Evolutionary conservation across 1,140 invertebrate species (phyloP).

Genomic region (Eupristina koningsbergeri): DNA sequence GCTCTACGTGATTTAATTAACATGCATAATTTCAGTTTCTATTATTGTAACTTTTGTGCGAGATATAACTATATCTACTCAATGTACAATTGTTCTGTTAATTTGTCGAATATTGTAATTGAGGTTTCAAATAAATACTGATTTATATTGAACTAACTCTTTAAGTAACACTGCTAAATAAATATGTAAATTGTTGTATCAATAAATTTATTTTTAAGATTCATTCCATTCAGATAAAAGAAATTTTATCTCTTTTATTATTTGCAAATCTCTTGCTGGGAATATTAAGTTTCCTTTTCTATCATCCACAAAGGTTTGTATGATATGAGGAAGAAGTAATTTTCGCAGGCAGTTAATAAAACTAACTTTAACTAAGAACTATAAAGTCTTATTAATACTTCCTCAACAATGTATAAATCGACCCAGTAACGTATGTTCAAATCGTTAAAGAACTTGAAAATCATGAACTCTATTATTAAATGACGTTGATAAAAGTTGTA

Average conservation of each 20-base stretch:
- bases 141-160: not conserved
- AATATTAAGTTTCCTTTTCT: constrained; percentile 1
- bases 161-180: not conserved
- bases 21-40: not conserved
- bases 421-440: not conserved
- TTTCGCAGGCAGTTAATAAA: constrained; percentile 41
- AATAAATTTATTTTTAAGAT: not conserved
- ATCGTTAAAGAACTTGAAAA: constrained; percentile 34
- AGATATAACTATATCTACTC: not conserved
- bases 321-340: constrained; percentile 28
- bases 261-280: not conserved
- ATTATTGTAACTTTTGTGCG: not conserved
- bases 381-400: constrained; percentile 49
- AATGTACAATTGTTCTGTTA: not conserved
- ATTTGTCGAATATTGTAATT: not conserved
- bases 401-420: constrained; percentile 41
- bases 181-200: not conserved
- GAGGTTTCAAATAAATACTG: not conserved
- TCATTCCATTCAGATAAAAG: not conserved
- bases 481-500: constrained; percentile 4
- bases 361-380: constrained; percentile 38
- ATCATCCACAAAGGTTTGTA: not conserved
- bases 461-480: constrained; percentile 32
- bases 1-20: not conserved
- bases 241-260: not conserved